phyloP scores from a whole-genome alignment of 2,113 vertebrate genomes.

The Hipposideros armiger region DNA sequence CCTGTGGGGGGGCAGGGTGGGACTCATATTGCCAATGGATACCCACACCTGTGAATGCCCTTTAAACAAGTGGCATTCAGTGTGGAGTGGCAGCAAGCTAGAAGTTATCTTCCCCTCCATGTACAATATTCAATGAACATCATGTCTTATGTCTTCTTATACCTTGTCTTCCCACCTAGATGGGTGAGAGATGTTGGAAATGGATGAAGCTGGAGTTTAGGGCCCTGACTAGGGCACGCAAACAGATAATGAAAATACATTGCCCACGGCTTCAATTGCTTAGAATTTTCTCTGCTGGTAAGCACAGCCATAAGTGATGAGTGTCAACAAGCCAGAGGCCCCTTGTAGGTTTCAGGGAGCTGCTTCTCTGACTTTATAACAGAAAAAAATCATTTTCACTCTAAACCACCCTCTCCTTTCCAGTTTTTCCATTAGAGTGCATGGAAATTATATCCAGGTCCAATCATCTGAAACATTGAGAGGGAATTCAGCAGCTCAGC shows the following conservation, averaged over 20 bases:
- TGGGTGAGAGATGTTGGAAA: background rate
- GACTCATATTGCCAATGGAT: background rate
- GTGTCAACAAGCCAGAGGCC: background rate
- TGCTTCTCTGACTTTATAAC: background rate
- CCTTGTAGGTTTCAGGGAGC: background rate
- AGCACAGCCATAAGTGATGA: background rate
- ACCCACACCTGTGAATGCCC: background rate
- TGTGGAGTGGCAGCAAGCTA: background rate
- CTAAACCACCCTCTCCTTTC: background rate
- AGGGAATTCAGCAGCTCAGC: background rate
- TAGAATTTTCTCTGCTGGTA: background rate
- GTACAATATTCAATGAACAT: background rate
- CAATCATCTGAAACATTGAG: background rate
- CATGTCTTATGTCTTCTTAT: background rate
- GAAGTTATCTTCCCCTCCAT: background rate
- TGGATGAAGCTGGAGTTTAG: background rate
- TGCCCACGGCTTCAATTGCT: background rate
- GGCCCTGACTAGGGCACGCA: background rate
- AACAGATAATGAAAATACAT: background rate
- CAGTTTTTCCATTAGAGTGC: slow-evolving; percentile 17
- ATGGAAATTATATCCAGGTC: background rate
- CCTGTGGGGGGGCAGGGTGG: background rate
- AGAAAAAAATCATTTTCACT: background rate
- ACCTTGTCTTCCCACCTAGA: background rate
- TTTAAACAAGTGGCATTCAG: background rate